Evolutionary conservation across 2,888 invertebrate genomes (phyloP).

Genomic region (Callyntrura sp.): DNA sequence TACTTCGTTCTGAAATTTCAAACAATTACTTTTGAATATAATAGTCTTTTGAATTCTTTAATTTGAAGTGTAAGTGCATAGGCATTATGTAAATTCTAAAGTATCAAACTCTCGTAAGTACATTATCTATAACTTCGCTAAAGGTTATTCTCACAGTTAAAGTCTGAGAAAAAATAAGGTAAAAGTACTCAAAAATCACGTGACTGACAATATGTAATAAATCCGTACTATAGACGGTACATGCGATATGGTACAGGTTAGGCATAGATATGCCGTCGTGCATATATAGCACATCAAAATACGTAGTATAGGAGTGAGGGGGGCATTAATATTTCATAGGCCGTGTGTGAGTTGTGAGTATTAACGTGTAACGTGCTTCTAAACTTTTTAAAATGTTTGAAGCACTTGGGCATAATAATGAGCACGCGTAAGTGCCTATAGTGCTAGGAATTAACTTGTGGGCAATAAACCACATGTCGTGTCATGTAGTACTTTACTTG

Average conservation of each 20-base stretch:
- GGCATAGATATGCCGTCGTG: neutral
- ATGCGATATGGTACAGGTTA: neutral
- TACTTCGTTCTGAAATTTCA: too few relatives aligned
- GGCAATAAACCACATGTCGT: conserved; percentile 41
- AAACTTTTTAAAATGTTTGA: neutral
- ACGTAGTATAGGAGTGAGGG: neutral
- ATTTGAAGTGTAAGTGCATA: conserved; percentile 2
- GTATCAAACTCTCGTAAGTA: neutral
- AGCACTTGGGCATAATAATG: neutral
- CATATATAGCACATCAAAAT: neutral
- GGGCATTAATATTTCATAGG: neutral
- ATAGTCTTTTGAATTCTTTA: neutral
- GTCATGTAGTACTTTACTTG: conserved; percentile 39
- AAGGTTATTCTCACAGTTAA: conserved; percentile 69
- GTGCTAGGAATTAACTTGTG: neutral
- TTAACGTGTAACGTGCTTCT: neutral
- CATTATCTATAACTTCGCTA: conserved; percentile 18
- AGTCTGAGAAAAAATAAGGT: neutral
- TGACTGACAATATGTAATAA: neutral
- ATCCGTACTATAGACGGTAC: too few relatives aligned
- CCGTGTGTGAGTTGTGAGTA: neutral
- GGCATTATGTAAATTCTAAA: neutral
- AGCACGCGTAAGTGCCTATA: neutral
- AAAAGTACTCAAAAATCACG: neutral
- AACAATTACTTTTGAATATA: neutral